A percentile compares a stretch with the other conserved stretches of the same genome.
These are phyloP conservation scores for Muntiacus muntjak DNA, from an alignment of 2,113 vertebrate genomes.

Conservation along the genomic window DNA sequence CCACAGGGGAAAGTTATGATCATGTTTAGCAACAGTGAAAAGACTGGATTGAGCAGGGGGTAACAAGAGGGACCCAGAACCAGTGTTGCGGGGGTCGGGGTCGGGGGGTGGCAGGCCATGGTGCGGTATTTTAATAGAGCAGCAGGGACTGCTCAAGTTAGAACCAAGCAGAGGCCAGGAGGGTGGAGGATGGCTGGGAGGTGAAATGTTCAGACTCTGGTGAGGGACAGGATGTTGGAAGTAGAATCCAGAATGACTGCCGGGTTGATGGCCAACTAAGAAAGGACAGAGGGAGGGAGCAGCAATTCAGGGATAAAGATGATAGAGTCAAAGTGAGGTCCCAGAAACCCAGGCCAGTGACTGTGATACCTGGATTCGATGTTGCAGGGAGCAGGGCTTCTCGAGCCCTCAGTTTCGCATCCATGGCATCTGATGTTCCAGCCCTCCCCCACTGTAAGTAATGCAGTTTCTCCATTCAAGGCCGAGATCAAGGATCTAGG, in stretches of 20 bases:
- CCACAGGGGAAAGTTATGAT: neutral
- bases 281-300: neutral
- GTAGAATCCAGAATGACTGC: neutral
- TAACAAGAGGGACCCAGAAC: no score
- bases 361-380: neutral
- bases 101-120: neutral
- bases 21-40: neutral
- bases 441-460: no score
- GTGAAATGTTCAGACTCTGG: no score
- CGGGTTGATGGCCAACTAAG: neutral
- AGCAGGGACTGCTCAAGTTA: neutral
- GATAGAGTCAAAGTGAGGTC: neutral
- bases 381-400: neutral
- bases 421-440: neutral
- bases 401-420: no score
- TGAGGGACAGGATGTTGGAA: neutral
- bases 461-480: neutral
- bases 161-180: neutral
- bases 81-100: neutral
- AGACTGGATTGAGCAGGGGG: neutral
- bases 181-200: neutral
- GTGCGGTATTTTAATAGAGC: neutral
- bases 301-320: neutral
- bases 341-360: neutral
- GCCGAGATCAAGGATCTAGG: neutral